Evolutionary conservation across 1,140 invertebrate genomes (phyloP), one percentile per base, ranked within the genome.

Genomic region (Piezodorus guildinii): DNA sequence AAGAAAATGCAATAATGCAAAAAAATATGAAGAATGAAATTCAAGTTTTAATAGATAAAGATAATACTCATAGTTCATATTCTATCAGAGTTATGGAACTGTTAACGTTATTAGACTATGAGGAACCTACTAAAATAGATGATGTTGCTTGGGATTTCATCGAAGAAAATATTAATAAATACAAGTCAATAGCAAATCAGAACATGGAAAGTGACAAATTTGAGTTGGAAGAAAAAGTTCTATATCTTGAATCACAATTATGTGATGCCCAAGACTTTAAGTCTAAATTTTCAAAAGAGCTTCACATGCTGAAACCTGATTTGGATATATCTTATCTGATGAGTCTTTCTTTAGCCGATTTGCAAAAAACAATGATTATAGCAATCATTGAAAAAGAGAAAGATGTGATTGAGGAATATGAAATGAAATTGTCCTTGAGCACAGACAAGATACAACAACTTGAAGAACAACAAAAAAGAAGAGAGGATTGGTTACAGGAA

Each of bases 371-470:
- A 27, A 58, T 58, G 54, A 3, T 58, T 10, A 58, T n/a, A 14
- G 21, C 27, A 34, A 58, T 58, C 16, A 58, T 58, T 5, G 54
- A 58, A n/a, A 58, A 58, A 58, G 54, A 58, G 16, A 16, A 34
- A 21, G 16, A 27, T 27, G 6, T 58, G 1, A 27, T 58, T 58
- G 16, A 6, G n/a, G 54, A 58, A 27, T 27, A 58, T 58, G 54
- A 58, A 58, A 27, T n/a, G n/a, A 27, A 58, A 34, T 27, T 58
- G 16, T 21, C 54, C 15, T 6, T 34, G 27, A 58, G 16, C 14
- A 25, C 16, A 15, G 54, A 58, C 15, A 21, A 23, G 6, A 58
- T 58, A 3, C n/a, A 27, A 8, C 54, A 58, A 27, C 25, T 58
- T 25, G 23, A 58, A 34, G 54, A 58, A 14, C 19, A 58, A 23